A percentile compares a stretch with the other conserved stretches of the same genome.
phyloP scores from a whole-genome alignment of 2,888 invertebrate species.

The Trichogramma evanescens region DNA sequence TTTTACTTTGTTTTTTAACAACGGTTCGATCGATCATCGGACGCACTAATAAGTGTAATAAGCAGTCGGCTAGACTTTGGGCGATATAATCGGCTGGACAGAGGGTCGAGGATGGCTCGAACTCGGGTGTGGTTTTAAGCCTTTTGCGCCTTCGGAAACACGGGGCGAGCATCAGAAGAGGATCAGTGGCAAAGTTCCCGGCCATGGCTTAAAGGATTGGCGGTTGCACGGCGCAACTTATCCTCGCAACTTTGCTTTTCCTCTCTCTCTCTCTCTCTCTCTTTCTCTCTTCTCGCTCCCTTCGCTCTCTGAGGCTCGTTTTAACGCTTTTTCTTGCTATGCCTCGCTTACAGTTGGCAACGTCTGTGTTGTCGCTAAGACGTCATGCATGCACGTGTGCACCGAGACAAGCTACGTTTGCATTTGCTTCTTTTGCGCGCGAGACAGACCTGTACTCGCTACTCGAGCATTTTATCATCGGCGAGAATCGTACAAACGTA shows the following conservation, averaged over 20 bases:
- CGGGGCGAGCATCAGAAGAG: constrained; percentile 33
- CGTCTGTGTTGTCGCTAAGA: too few relatives aligned
- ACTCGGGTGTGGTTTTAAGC: constrained; percentile 33
- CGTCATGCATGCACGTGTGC: too few relatives aligned
- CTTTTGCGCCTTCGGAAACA: constrained; percentile 22
- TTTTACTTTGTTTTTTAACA: too few relatives aligned
- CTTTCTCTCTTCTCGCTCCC: constrained; percentile 4
- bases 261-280: background rate
- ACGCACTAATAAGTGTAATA: too few relatives aligned
- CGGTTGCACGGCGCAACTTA: constrained; percentile 32
- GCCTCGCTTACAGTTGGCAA: background rate
- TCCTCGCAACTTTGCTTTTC: background rate
- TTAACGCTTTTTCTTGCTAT: background rate
- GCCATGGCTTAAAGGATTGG: constrained; percentile 48
- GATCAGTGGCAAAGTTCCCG: constrained; percentile 47
- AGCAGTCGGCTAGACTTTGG: too few relatives aligned
- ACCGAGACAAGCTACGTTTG: too few relatives aligned
- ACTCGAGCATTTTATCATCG: constrained; percentile 12
- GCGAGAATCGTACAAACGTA: constrained; percentile 7
- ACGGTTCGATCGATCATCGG: too few relatives aligned
- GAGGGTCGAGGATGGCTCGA: too few relatives aligned
- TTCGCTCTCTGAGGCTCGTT: constrained; percentile 2
- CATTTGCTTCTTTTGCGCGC: too few relatives aligned
- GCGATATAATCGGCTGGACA: too few relatives aligned
- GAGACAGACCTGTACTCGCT: background rate